Base-by-base conservation (phyloP, 2,797 vertebrate species). In the Melanotaenia pygmaea region DNA sequence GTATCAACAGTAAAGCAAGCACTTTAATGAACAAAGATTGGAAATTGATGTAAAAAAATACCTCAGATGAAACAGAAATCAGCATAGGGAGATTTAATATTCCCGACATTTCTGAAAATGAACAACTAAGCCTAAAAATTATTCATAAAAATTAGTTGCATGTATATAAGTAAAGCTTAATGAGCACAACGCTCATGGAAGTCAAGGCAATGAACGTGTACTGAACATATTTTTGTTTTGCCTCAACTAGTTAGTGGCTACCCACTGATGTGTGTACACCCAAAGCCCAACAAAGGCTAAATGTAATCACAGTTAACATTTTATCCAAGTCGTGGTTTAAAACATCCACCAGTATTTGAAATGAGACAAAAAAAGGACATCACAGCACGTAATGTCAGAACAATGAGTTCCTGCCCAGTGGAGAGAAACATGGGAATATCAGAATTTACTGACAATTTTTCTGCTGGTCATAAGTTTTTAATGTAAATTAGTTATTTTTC, bases 1-100 rank as follows among this genome's bases (percentile, higher is more conserved):
- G 72, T 66, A 70, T 56, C 2, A 14, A 12, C 75, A 37, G 67
- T 61, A 80, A 79, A 2, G 16, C 13, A 60, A 56, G n/a, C 61
- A 34, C 26, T 50, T 67, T 56, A 70, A 37, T 9, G 9, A 12
- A 56, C 10, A 16, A 28, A 51, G 47, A 51, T 51, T 22, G 47
- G 47, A n/a, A 3, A 7, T 22, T 22, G 47, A 22, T 3, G 9
- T 22, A 9, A 51, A 3, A 51, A 10, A 26, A 53, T 13, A 26
- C 51, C 12, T 53, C 22, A 24, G 51, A 26, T 54, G 24, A 56
- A 14, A 56, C 16, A 4, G 9, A 56, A 56, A 51, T 51, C n/a
- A 24, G 11, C n/a, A 22, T 5, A 16, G 12, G 11, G 24, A 4
- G 26, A 7, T 30, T 56, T 7, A 8, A 7, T 30, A 11, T 16